Evolutionary conservation across 1,140 invertebrate species (phyloP).

Genomic region (Mizuhopecten yessoensis): DNA sequence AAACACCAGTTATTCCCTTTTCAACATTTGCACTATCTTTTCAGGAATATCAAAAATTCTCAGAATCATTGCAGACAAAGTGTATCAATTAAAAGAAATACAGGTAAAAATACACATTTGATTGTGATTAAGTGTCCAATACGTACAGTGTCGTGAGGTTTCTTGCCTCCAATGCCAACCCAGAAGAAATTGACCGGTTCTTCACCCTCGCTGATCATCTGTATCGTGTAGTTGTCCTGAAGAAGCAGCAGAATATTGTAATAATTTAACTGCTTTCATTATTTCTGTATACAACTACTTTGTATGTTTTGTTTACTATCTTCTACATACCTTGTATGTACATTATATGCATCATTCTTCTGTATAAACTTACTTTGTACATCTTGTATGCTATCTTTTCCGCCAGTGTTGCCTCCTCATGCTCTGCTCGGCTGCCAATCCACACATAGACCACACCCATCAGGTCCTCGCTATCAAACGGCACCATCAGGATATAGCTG

Average conservation of each 20-base stretch:
- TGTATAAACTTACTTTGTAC: constrained; percentile 86
- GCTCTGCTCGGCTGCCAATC: constrained; percentile 95
- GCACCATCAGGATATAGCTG: constrained; percentile 98
- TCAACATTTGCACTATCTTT: too few relatives aligned
- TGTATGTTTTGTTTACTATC: too few relatives aligned
- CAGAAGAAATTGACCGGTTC: constrained; percentile 99
- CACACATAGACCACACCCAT: constrained; percentile 98
- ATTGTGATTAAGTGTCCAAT: too few relatives aligned
- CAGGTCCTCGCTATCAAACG: constrained; percentile 93
- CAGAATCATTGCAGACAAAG: too few relatives aligned
- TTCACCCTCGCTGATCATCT: constrained; percentile 94
- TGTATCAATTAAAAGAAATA: too few relatives aligned
- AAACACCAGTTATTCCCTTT: too few relatives aligned
- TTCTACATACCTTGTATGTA: too few relatives aligned
- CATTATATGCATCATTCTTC: too few relatives aligned
- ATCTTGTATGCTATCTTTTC: constrained; percentile 97
- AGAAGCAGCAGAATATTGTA: constrained; percentile 1
- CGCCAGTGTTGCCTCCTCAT: constrained; percentile 93
- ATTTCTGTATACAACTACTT: background rate
- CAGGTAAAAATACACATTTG: too few relatives aligned
- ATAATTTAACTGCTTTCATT: background rate
- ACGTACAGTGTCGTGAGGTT: constrained; percentile 91
- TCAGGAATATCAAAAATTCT: too few relatives aligned
- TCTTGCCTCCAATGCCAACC: constrained; percentile 96
- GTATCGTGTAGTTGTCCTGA: constrained; percentile 82